A percentile compares a stretch with the other conserved stretches of the same genome.
These are phyloP conservation scores for Mermis nigrescens DNA, from an alignment of 2,888 invertebrate species.

Conservation along the genomic window DNA sequence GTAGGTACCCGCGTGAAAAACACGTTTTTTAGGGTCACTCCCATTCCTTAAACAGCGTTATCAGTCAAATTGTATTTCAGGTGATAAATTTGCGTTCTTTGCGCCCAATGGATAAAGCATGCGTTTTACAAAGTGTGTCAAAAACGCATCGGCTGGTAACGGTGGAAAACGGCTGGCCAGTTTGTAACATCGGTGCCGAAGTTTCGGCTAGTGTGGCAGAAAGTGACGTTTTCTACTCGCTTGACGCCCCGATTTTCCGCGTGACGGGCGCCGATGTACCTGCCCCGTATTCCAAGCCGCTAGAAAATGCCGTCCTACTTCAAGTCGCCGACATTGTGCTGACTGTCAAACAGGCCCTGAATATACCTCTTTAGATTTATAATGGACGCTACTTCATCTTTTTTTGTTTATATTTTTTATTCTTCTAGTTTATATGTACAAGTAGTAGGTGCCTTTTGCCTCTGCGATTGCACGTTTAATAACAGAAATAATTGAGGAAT, in stretches of 20 bases:
- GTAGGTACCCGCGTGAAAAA: no score
- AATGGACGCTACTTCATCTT: no score
- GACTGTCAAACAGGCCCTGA: slow-evolving; percentile 58
- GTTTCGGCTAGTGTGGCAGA: slow-evolving; percentile 79
- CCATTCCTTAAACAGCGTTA: no score
- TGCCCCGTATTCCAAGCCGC: slow-evolving; percentile 79
- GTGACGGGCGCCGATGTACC: slow-evolving; percentile 83
- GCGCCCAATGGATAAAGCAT: slow-evolving; percentile 52
- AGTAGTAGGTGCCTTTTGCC: no score
- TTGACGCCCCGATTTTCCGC: slow-evolving; percentile 80
- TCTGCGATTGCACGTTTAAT: no score
- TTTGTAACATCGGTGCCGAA: slow-evolving; percentile 78
- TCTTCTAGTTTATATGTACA: no score
- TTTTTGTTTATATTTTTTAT: no score
- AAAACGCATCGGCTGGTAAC: slow-evolving; percentile 88
- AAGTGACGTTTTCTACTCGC: slow-evolving; percentile 70
- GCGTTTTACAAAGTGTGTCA: slow-evolving; percentile 52
- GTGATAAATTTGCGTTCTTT: slow-evolving; percentile 78
- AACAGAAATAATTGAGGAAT: no score
- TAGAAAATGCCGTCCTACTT: slow-evolving; percentile 62
- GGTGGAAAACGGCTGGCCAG: slow-evolving; percentile 92
- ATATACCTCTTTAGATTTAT: slow-evolving; percentile 33
- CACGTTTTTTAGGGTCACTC: no score
- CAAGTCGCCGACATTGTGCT: slow-evolving; percentile 51
- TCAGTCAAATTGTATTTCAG: no score